Conservation (phyloP, 2,113 vertebrate genomes). For the Micronycteris hirsuta region DNA sequence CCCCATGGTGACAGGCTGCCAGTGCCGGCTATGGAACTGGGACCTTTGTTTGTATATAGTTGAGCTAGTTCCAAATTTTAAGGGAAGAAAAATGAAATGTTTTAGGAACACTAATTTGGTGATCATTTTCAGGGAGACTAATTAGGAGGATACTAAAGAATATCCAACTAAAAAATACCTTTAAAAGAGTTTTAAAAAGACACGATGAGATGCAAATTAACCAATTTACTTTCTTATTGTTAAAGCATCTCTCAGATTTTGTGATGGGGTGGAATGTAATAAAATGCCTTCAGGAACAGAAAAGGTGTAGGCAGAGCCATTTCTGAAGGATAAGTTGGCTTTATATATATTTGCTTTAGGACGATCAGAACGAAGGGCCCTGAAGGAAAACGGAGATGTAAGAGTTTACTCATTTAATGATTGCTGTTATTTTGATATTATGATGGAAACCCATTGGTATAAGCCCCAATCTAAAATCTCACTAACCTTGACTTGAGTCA, state of each 20-base stretch:
- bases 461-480: not conserved
- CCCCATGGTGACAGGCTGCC: not conserved
- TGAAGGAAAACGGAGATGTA: not conserved
- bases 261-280: not conserved
- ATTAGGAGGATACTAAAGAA: not conserved
- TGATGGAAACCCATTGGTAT: not conserved
- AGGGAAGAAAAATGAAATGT: not conserved
- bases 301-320: not conserved
- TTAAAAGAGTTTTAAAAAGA: not conserved
- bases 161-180: slow-evolving; percentile 11
- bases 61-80: not conserved
- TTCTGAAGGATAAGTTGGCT: not conserved
- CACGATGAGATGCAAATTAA: slow-evolving; percentile 30
- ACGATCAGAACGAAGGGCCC: not conserved
- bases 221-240: not conserved
- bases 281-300: not conserved
- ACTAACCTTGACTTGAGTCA: not conserved
- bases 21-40: not conserved
- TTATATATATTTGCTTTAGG: not conserved
- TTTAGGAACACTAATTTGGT: not conserved
- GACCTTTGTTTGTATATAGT: not conserved
- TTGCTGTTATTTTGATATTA: not conserved
- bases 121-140: not conserved
- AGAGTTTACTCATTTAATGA: not conserved
- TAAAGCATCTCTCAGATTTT: not conserved